A percentile compares a stretch with the other conserved stretches of the same genome.
These are phyloP conservation scores for Schizopygopsis pylzovi DNA, from an alignment of 2,797 vertebrate species.

Conservation along the genomic window DNA sequence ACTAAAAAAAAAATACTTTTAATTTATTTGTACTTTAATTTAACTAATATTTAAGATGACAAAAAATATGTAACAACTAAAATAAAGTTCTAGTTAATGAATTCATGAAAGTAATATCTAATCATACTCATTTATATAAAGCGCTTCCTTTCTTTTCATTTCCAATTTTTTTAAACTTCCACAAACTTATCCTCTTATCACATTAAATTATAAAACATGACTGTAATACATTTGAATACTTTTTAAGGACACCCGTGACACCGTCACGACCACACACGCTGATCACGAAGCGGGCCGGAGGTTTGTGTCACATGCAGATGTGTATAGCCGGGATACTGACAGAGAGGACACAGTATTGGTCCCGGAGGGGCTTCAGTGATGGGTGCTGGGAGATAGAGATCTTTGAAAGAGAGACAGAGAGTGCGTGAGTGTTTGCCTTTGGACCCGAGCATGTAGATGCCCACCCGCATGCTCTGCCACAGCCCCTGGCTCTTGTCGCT, in stretches of 20 bases:
- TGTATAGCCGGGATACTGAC: slow-evolving; percentile 74
- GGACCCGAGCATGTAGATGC: slow-evolving; percentile 77
- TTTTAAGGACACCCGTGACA: slow-evolving; percentile 20
- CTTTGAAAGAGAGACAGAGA: slow-evolving; percentile 60
- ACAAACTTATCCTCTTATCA: background rate
- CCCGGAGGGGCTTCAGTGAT: slow-evolving; percentile 72
- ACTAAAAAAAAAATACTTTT: too few relatives aligned
- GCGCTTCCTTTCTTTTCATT: background rate
- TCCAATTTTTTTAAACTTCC: too few relatives aligned
- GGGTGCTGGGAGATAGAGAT: slow-evolving; percentile 74
- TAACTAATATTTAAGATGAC: background rate
- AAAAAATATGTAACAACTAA: background rate
- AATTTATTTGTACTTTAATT: too few relatives aligned
- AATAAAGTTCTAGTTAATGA: background rate
- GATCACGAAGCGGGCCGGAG: slow-evolving; percentile 63
- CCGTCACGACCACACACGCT: slow-evolving; percentile 28
- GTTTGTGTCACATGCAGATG: slow-evolving; percentile 78
- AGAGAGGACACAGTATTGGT: slow-evolving; percentile 78
- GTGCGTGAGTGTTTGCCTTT: slow-evolving; percentile 66
- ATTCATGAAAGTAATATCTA: background rate
- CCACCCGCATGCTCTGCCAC: slow-evolving; percentile 73
- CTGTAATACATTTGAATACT: background rate
- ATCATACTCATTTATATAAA: background rate
- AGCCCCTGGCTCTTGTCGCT: slow-evolving; percentile 80
- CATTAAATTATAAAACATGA: background rate